phyloP scores from a whole-genome alignment of 92 coral and sea anemone species.

The Epizoanthus stellaris region DNA sequence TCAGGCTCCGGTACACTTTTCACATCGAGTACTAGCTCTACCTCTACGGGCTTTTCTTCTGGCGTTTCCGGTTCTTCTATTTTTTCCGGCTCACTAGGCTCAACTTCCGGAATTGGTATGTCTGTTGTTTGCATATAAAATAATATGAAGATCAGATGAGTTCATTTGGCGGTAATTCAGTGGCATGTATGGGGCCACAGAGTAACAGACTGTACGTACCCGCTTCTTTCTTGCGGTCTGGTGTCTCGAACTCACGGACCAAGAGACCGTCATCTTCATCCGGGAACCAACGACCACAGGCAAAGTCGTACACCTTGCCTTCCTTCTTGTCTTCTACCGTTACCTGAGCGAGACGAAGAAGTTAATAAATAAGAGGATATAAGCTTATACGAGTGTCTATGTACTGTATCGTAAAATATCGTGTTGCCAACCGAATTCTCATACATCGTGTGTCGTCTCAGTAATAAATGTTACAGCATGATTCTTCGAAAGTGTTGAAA shows the following conservation, averaged over 20 bases:
- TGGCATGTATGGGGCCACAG: too few species aligned
- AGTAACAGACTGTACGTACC: constrained; percentile 1
- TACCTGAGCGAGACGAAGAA: constrained; percentile 4
- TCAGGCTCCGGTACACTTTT: constrained; percentile 21
- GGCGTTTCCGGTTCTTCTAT: background rate
- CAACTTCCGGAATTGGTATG: background rate
- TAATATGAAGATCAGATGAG: too few species aligned
- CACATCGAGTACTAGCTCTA: constrained; percentile 14
- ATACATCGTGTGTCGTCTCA: too few species aligned
- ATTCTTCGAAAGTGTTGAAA: background rate
- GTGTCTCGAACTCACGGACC: constrained; percentile 32
- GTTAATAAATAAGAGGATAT: too few species aligned
- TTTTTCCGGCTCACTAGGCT: background rate
- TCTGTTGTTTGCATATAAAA: background rate
- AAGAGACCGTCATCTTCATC: constrained; percentile 25
- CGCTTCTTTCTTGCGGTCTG: constrained; percentile 27
- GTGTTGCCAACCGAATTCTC: too few species aligned
- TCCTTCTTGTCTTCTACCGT: constrained; percentile 34
- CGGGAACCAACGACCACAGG: constrained; percentile 40
- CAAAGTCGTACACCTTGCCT: constrained; percentile 9
- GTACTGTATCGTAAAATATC: background rate
- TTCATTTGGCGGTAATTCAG: too few species aligned
- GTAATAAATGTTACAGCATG: too few species aligned
- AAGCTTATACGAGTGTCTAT: background rate
- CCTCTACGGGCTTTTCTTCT: constrained; percentile 9